phyloP scores from a whole-genome alignment of 1,140 invertebrate genomes.

The Diprion similis region DNA sequence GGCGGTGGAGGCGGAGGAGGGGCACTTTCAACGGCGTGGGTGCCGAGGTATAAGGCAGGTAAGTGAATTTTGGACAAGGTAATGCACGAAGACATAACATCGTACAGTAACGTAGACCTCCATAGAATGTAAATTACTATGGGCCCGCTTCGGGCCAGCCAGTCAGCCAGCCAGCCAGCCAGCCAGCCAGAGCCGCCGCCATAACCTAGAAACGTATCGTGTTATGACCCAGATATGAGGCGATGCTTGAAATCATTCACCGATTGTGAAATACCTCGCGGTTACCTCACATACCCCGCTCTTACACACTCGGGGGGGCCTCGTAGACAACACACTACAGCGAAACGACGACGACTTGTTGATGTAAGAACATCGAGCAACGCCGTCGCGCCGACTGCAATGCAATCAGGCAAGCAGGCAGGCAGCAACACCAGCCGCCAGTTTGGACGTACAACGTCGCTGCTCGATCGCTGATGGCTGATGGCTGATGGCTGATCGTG shows the following conservation, averaged over 20 bases:
- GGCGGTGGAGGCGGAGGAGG: no score
- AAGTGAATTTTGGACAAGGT: no score
- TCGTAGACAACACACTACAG: constrained; percentile 39
- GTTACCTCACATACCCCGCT: constrained; percentile 60
- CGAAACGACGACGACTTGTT: constrained; percentile 33
- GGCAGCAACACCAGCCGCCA: constrained; percentile 4
- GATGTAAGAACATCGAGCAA: constrained; percentile 5
- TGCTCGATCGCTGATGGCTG: no score
- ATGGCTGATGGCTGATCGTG: no score
- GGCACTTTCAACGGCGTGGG: no score
- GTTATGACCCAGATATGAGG: constrained; percentile 64
- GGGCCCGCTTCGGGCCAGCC: constrained; percentile 43
- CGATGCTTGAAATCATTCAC: constrained; percentile 65
- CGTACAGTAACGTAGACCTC: background rate
- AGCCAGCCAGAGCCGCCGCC: constrained; percentile 50
- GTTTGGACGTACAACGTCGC: background rate
- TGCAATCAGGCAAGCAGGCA: no score
- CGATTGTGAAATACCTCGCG: constrained; percentile 59
- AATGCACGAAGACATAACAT: no score
- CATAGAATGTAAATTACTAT: constrained; percentile 2
- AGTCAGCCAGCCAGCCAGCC: constrained; percentile 11
- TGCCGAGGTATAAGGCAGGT: no score
- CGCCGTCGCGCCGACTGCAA: background rate
- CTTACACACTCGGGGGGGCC: constrained; percentile 33
- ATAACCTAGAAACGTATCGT: constrained; percentile 64